Evolutionary conservation across 2,888 invertebrate genomes (phyloP).

Genomic region (Eurytoma adleriae): DNA sequence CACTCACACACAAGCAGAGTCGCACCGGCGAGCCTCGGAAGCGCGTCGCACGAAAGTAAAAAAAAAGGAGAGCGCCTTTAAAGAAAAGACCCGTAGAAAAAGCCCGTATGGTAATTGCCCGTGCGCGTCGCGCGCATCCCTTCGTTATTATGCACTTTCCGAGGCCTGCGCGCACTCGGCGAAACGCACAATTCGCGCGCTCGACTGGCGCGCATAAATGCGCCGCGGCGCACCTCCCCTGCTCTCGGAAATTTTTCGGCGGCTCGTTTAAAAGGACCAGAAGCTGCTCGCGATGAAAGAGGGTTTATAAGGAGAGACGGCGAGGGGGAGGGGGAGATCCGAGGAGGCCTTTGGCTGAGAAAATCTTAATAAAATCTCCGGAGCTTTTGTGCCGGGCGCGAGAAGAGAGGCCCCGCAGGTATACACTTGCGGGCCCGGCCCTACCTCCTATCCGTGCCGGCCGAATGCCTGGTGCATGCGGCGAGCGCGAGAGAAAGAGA

Average conservation of each 20-base stretch:
- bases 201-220: background rate
- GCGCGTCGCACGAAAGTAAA: background rate
- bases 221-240: background rate
- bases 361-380: constrained; percentile 55
- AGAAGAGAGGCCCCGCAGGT: background rate
- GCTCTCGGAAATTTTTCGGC: background rate
- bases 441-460: constrained; percentile 6
- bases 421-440: constrained; percentile 3
- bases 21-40: background rate
- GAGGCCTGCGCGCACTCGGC: constrained; percentile 38
- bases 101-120: background rate
- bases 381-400: constrained; percentile 34
- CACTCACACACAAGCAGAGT: too few species aligned
- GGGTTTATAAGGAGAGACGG: background rate
- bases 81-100: background rate
- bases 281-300: background rate
- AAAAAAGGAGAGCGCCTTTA: background rate
- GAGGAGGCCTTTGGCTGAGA: constrained; percentile 14
- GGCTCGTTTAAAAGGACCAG: background rate
- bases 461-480: constrained; percentile 8
- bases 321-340: background rate
- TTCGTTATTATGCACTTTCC: constrained; percentile 41
- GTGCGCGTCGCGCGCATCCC: constrained; percentile 18
- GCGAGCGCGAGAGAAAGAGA: constrained; percentile 4
- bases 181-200: constrained; percentile 24